Evolutionary conservation across 2,113 vertebrate species (phyloP).

Genomic region (Limnothrissa miodon): DNA sequence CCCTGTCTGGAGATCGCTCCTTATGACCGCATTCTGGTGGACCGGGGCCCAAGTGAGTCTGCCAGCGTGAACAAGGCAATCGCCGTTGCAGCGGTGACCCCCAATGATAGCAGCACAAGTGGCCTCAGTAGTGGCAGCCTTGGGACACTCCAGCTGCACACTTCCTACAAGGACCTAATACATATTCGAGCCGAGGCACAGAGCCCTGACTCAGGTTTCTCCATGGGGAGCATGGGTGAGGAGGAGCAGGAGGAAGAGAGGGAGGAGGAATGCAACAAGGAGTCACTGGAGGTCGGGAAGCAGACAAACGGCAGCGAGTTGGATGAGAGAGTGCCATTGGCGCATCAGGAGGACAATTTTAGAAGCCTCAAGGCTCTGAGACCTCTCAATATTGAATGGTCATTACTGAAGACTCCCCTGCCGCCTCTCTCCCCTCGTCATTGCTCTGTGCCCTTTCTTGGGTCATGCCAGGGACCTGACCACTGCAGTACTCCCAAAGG

Average conservation of each 20-base stretch:
- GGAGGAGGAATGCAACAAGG: conserved; percentile 55
- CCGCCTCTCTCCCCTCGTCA: background rate
- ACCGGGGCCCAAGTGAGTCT: background rate
- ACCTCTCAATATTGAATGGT: background rate
- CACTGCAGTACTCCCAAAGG: background rate
- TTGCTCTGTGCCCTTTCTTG: background rate
- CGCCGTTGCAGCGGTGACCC: background rate
- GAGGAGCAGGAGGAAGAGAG: conserved; percentile 58
- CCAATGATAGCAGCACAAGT: background rate
- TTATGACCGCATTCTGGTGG: conserved; percentile 32
- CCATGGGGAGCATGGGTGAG: conserved; percentile 42
- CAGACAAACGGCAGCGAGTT: conserved; percentile 40
- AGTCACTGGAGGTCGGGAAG: conserved; percentile 36
- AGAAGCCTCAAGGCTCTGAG: background rate
- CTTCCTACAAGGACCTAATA: conserved; percentile 55
- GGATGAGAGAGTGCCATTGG: background rate
- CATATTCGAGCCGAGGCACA: conserved; percentile 40
- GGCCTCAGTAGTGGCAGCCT: background rate
- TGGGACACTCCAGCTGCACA: conserved; percentile 25
- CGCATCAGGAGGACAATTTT: background rate
- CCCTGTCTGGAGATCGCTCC: conserved; percentile 46
- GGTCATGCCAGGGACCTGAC: background rate
- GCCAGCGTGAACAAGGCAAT: background rate
- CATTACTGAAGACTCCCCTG: background rate
- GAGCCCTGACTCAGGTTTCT: conserved; percentile 60